Evolutionary conservation across 1,140 invertebrate genomes (phyloP), one percentile per base, ranked within the genome.

Genomic region (Leptonema lineaticorne): DNA sequence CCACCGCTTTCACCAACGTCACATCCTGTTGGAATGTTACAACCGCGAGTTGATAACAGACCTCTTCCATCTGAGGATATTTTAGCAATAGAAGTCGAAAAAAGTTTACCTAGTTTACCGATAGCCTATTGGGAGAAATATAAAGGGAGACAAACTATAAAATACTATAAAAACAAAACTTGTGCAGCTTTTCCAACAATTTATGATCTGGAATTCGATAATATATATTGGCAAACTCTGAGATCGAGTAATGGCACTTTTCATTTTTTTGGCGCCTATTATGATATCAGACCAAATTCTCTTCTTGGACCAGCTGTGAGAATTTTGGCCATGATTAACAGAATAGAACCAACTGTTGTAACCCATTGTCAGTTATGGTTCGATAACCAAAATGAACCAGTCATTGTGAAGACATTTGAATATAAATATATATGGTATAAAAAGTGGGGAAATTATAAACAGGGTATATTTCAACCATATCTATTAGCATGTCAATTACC

Each of bases 351-450:
- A 0, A 89, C 85, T 27, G 85, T 94, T 1, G 88, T 88, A 68
- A 93, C 92, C 0, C 89, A 89, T 75, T 97, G 94, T 75, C 92
- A 95, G 75, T 85, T 96, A 66, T 96, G 94, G 94, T 96, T 93
- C 79, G 91, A 94, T 45, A 88, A 89, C 18, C 87, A 90, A 68
- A 90, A 88, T 67, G 90, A 91, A 70, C 90, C 90, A 8, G 87
- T 90, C 1, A 86, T 96, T 20, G 87, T 92, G 2, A 91, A 91
- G 73, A 88, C 87, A 1, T 86, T 92, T 64, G 93, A 95, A 77
- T 96, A 96, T 79, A 95, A 95, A 75, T 96, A 96, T 76, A 92
- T 95, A 69, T 97, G 94, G 94, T 93, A 94, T 76, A 88, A 89
- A 62, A 95, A 94, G 78, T 96, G 94, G 94, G 94, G 94, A 20